Evolutionary conservation across 2,113 vertebrate species (phyloP).

Genomic region (Gavialis gangeticus): DNA sequence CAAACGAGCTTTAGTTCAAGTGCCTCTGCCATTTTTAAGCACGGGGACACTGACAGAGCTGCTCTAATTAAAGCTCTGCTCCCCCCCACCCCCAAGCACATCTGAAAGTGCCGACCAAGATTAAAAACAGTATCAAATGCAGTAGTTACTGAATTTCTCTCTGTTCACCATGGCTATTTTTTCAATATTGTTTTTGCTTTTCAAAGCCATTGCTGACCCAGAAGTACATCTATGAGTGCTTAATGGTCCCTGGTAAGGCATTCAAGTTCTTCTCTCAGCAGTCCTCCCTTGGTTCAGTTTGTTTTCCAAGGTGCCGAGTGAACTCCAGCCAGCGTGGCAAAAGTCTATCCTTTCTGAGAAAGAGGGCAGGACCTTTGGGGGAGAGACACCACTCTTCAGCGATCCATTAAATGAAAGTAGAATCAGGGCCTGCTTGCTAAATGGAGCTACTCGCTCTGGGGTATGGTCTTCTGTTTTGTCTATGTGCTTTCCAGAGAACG

Average conservation of each 20-base stretch:
- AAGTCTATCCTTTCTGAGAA: background rate
- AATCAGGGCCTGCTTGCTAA: background rate
- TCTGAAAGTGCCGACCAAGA: no score
- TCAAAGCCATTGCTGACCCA: background rate
- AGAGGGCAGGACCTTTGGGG: background rate
- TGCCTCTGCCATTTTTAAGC: no score
- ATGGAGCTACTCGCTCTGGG: background rate
- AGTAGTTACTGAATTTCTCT: background rate
- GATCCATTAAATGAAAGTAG: background rate
- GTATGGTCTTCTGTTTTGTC: background rate
- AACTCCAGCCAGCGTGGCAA: background rate
- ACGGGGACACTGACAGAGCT: no score
- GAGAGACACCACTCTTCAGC: background rate
- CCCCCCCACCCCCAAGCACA: no score
- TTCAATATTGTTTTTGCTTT: background rate
- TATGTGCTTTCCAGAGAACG: constrained; percentile 38
- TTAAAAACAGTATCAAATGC: background rate
- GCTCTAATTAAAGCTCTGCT: no score
- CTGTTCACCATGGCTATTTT: background rate
- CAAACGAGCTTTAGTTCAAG: no score
- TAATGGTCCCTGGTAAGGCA: background rate
- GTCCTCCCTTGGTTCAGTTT: background rate
- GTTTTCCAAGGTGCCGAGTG: background rate
- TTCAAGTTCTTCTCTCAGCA: background rate
- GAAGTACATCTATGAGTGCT: background rate